Evolutionary conservation across 2,113 vertebrate genomes (phyloP).

Genomic region (Elaphurus davidianus): DNA sequence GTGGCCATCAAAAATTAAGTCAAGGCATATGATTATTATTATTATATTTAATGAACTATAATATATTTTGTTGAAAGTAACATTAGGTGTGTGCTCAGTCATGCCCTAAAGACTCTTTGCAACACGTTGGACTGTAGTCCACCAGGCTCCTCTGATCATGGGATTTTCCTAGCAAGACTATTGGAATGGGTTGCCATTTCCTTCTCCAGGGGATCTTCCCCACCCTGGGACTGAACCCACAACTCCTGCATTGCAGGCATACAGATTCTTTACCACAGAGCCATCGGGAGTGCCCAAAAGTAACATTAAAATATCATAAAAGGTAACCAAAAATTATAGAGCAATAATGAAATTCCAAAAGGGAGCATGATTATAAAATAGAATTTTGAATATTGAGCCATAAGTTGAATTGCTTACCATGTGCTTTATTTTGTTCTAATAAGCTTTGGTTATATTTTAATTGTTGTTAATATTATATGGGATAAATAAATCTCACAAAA

Average conservation of each 20-base stretch:
- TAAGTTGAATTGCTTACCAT: neutral
- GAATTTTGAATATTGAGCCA: neutral
- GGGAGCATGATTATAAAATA: neutral
- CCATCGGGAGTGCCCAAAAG: neutral
- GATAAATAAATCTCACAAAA: neutral
- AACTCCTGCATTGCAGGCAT: neutral
- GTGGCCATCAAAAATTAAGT: neutral
- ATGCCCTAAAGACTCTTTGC: neutral
- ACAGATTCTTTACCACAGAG: neutral
- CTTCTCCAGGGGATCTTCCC: neutral
- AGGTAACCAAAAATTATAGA: neutral
- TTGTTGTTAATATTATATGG: neutral
- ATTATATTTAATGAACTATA: neutral
- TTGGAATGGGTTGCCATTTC: neutral
- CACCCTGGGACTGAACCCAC: neutral
- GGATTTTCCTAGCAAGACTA: neutral
- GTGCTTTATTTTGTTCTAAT: neutral
- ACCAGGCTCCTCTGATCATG: neutral
- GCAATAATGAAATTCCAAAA: neutral
- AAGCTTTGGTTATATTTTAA: neutral
- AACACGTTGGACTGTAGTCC: neutral
- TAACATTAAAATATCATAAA: neutral
- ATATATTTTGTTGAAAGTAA: neutral
- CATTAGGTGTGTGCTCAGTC: neutral
- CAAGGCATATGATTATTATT: neutral